phyloP scores from a whole-genome alignment of 2,888 invertebrate species.

The Ptilodon capucinus region DNA sequence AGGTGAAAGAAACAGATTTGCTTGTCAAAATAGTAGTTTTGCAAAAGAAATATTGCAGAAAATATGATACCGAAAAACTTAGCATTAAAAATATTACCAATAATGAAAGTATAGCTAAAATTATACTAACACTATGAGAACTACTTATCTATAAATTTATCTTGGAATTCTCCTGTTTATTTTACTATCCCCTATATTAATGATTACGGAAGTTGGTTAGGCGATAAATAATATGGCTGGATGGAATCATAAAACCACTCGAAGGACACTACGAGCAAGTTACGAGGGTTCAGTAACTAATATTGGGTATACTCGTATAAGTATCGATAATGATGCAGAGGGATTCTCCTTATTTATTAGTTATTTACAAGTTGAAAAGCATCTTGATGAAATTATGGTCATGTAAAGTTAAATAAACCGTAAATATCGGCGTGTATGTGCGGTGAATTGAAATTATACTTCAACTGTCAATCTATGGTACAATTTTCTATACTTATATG shows the following conservation, averaged over 20 bases:
- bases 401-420: neutral
- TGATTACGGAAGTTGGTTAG: slow-evolving; percentile 9
- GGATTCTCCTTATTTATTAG: neutral
- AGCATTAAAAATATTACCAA: no score
- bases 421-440: neutral
- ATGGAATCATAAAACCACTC: slow-evolving; percentile 20
- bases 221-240: slow-evolving; percentile 27
- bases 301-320: slow-evolving; percentile 16
- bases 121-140: no score
- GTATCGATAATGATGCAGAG: slow-evolving; percentile 8
- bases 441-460: no score
- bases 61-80: no score
- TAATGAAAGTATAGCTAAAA: no score
- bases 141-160: no score
- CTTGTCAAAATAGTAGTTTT: no score
- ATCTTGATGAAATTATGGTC: neutral
- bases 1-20: no score
- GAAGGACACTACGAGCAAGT: slow-evolving; percentile 18
- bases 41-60: no score
- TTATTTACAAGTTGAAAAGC: neutral
- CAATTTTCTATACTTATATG: no score
- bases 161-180: no score
- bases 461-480: no score
- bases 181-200: neutral
- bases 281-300: slow-evolving; percentile 10